Conservation (phyloP, 2,888 invertebrate genomes). For the Orchesella flavescens region DNA sequence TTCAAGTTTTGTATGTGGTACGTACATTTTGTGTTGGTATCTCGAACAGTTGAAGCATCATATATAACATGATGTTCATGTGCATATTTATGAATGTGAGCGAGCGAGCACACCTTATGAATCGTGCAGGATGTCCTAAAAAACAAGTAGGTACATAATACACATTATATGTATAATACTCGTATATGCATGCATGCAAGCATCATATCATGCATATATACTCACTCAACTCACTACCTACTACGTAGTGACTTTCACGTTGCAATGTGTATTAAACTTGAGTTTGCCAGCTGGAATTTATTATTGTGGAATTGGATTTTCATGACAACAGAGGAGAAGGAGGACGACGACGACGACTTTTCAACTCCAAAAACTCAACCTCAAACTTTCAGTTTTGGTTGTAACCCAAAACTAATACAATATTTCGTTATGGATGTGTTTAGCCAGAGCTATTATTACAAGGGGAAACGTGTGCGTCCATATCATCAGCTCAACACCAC, state of each 20-base stretch:
- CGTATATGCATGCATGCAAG: slow-evolving; percentile 24
- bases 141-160: not conserved
- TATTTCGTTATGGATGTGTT: too few relatives aligned
- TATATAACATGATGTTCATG: not conserved
- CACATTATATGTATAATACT: slow-evolving; percentile 7
- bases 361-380: slow-evolving; percentile 15
- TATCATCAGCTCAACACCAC: too few relatives aligned
- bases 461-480: too few relatives aligned
- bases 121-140: not conserved
- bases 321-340: slow-evolving; percentile 7
- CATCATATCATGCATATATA: not conserved
- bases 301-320: slow-evolving; percentile 33
- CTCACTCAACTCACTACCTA: not conserved
- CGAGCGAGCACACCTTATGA: not conserved
- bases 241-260: not conserved
- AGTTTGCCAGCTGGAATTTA: slow-evolving; percentile 28
- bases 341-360: slow-evolving; percentile 25
- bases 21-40: too few relatives aligned
- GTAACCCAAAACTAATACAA: too few relatives aligned
- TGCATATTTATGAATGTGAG: not conserved
- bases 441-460: too few relatives aligned
- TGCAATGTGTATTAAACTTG: not conserved
- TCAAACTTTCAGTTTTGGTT: not conserved
- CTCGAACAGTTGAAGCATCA: too few relatives aligned
- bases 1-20: too few relatives aligned